Percentiles rank a stretch among this genome's conserved stretches.
phyloP scores from a whole-genome alignment of 2,888 invertebrate species.

The Hybos culiciformis region DNA sequence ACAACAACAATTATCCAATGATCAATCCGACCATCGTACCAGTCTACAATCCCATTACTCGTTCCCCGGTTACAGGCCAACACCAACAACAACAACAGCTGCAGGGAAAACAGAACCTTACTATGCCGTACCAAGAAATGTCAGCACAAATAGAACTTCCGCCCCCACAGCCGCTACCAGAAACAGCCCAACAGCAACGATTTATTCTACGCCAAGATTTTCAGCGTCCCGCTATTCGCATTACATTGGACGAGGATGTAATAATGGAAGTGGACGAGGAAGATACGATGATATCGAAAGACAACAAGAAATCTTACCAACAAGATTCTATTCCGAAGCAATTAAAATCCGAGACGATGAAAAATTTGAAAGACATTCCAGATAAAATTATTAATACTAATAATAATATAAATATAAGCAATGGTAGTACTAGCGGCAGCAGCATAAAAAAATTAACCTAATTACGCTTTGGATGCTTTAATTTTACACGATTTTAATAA shows the following conservation, averaged over 20 bases:
- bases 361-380: constrained; percentile 25
- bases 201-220: constrained; percentile 17
- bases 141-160: constrained; percentile 4
- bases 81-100: constrained; percentile 11
- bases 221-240: constrained; percentile 21
- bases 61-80: constrained; percentile 4
- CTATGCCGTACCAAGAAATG: too few species aligned
- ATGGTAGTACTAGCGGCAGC: neutral
- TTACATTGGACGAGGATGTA: constrained; percentile 30
- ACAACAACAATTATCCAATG: constrained; percentile 9
- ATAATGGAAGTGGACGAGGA: constrained; percentile 33
- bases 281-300: constrained; percentile 1
- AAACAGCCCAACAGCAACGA: constrained; percentile 13
- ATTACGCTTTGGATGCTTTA: too few species aligned
- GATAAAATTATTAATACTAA: constrained; percentile 17
- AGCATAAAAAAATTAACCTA: too few species aligned
- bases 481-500: too few species aligned
- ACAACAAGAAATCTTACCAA: constrained; percentile 2
- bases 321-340: constrained; percentile 5
- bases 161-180: constrained; percentile 7
- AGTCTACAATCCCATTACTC: constrained; percentile 18
- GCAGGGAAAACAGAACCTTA: constrained; percentile 15
- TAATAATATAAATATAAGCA: neutral
- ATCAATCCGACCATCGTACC: neutral
- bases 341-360: constrained; percentile 10